phyloP scores from a whole-genome alignment of 2,113 vertebrate species.

The Vulpes vulpes region DNA sequence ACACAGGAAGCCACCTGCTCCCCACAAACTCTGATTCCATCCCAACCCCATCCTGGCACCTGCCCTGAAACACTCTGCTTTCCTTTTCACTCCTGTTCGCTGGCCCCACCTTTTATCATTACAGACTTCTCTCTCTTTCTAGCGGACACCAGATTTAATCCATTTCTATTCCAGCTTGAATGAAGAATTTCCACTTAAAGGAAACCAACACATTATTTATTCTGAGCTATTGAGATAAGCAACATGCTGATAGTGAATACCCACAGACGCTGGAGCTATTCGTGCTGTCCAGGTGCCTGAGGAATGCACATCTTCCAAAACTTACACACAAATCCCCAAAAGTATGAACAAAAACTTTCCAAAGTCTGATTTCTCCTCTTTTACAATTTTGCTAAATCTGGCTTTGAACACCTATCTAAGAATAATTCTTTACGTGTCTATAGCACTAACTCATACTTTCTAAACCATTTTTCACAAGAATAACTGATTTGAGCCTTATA shows the following conservation, averaged over 20 bases:
- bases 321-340: not conserved
- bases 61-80: not conserved
- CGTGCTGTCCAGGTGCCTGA: not conserved
- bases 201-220: not conserved
- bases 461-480: not conserved
- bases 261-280: not conserved
- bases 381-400: not conserved
- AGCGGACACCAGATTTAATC: not conserved
- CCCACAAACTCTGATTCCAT: not conserved
- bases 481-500: not conserved
- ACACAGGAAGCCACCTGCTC: not conserved
- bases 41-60: not conserved
- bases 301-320: not conserved
- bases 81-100: not conserved
- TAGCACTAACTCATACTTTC: not conserved
- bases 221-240: not conserved
- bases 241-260: not conserved
- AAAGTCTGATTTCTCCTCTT: not conserved
- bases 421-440: not conserved
- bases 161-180: not conserved
- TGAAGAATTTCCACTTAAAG: slow-evolving; percentile 14
- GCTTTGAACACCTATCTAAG: not conserved
- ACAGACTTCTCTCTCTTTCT: not conserved
- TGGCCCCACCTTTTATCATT: not conserved
- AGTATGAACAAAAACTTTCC: not conserved